These are phyloP conservation scores for Pseudomyrmex flavicornis DNA, from an alignment of 1,140 invertebrate genomes.

Conservation along the genomic window DNA sequence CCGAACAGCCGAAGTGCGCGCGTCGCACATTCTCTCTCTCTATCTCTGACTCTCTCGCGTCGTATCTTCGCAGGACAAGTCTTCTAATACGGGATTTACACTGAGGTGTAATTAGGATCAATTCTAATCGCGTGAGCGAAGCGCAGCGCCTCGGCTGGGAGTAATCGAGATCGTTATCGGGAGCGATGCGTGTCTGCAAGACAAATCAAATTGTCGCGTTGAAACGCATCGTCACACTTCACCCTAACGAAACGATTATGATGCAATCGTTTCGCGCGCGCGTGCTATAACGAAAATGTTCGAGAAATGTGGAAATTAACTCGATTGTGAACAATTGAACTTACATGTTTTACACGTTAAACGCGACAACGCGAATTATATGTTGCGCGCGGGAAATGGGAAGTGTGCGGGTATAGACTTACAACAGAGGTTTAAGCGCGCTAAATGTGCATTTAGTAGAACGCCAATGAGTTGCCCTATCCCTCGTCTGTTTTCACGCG, in stretches of 20 bases:
- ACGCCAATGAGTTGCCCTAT: slow-evolving; percentile 27
- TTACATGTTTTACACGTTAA: neutral
- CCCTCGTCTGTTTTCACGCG: slow-evolving; percentile 69
- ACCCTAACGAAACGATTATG: slow-evolving; percentile 41
- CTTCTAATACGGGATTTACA: slow-evolving; percentile 57
- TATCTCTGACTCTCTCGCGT: neutral
- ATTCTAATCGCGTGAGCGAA: slow-evolving; percentile 56
- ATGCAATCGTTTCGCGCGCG: neutral
- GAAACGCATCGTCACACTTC: slow-evolving; percentile 28
- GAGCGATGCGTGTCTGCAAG: slow-evolving; percentile 50
- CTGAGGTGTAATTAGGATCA: slow-evolving; percentile 54
- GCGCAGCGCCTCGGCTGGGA: slow-evolving; percentile 30
- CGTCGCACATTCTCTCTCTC: slow-evolving; percentile 10
- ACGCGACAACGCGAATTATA: neutral
- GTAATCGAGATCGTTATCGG: slow-evolving; percentile 60
- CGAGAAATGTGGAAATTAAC: neutral
- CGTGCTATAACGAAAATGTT: neutral
- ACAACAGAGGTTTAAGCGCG: slow-evolving; percentile 1
- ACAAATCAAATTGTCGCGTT: slow-evolving; percentile 53
- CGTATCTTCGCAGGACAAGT: neutral
- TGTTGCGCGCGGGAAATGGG: no score
- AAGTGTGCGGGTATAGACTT: no score
- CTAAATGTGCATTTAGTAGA: slow-evolving; percentile 39
- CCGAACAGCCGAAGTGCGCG: slow-evolving; percentile 49
- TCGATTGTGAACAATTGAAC: neutral